A percentile compares a stretch with the other conserved stretches of the same genome.
These are phyloP conservation scores for Asbolus verrucosus DNA, from an alignment of 1,140 invertebrate species.

Conservation along the genomic window DNA sequence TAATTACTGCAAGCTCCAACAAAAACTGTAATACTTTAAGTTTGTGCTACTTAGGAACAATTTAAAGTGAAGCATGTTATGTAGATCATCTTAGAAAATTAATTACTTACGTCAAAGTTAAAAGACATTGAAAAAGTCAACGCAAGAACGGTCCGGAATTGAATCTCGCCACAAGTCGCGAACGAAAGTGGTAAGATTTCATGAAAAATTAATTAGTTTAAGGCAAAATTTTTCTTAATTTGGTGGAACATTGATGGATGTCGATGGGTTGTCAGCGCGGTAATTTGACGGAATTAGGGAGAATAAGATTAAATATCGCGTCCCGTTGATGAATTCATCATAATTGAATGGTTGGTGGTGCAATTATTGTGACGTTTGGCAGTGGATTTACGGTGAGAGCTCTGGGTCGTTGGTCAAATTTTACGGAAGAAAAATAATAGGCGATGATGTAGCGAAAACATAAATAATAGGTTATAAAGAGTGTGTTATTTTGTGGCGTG, in stretches of 20 bases:
- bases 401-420: slow-evolving; percentile 5
- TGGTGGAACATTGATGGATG: slow-evolving; percentile 29
- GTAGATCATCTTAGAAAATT: slow-evolving; percentile 14
- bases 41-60: slow-evolving; percentile 18
- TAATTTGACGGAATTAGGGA: slow-evolving; percentile 2
- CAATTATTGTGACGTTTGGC: slow-evolving; percentile 27
- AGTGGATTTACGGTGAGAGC: slow-evolving; percentile 17
- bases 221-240: neutral
- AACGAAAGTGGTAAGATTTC: neutral
- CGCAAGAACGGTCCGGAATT: neutral
- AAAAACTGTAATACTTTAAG: slow-evolving; percentile 33
- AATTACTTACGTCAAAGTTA: slow-evolving; percentile 5
- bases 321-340: slow-evolving; percentile 31
- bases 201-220: slow-evolving; percentile 20
- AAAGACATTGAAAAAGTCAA: neutral
- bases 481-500: slow-evolving; percentile 23
- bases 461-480: slow-evolving; percentile 41
- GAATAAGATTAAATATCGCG: slow-evolving; percentile 20
- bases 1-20: slow-evolving; percentile 16
- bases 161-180: neutral
- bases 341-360: slow-evolving; percentile 20
- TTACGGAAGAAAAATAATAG: slow-evolving; percentile 30
- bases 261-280: slow-evolving; percentile 10
- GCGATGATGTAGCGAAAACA: slow-evolving; percentile 13
- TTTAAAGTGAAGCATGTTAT: slow-evolving; percentile 16